Evolutionary conservation across 2,797 vertebrate genomes (phyloP), one percentile per base, ranked within the genome.

Genomic region (Danionella dracula): DNA sequence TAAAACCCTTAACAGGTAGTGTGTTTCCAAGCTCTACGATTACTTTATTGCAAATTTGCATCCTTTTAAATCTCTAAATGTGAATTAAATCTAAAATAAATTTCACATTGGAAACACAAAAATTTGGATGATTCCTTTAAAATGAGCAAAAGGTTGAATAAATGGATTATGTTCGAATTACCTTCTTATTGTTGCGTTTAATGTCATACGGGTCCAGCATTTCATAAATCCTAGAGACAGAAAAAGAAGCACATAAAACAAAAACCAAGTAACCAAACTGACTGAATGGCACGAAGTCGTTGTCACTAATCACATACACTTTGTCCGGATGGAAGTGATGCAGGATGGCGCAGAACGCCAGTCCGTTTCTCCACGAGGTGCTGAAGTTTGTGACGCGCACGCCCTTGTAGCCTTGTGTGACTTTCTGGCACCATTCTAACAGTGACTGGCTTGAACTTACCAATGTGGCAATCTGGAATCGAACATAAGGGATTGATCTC

Each of bases 351-450:
- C 94, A 95, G 77, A 96, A 94, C 0, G 92, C 92, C 62, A 94
- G 77, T 16, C 94, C 94, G 0, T 93, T 95, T 66, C 94, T 88
- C 93, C 93, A 96, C 12, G 93, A 94, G 0, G 94, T 96, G 73
- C 89, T 94, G 78, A 95, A 96, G 63, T 96, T 96, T 72, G 84
- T 91, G 68, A 96, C 79, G n/a, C 85, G 88, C 21, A 96, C 77
- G 0, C 90, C 91, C 1, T 90, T 90, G 82, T 94, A 90, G 62
- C 73, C 81, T 4, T 84, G 69, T 0, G 92, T 94, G 68, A 91
- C 85, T 13, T 91, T 86, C 73, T 93, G 87, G 79, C 93, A 94
- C 94, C 93, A 96, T 51, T 90, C 82, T 64, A 96, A 78, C 29
- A 96, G 79, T 68, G 88, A 91, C 68, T 92, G 88, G 57, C 91